Conservation (phyloP, 2,888 invertebrate species). For the Caenorhabditis macrosperma region DNA sequence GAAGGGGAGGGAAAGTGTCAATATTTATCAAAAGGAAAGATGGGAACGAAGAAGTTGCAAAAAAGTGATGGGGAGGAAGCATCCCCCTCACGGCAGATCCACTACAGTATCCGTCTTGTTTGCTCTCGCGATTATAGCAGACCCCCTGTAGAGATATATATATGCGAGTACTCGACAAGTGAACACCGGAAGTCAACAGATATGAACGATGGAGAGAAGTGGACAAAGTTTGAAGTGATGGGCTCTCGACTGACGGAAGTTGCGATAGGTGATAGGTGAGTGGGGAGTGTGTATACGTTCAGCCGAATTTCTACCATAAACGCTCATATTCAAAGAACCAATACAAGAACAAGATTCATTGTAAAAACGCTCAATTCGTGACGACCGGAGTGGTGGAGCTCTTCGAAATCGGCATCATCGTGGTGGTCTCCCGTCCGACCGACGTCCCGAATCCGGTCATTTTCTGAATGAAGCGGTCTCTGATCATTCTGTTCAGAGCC, state of each 20-base stretch:
- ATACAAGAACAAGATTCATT: background rate
- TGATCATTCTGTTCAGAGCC: constrained; percentile 47
- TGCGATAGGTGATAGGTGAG: background rate
- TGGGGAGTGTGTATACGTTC: background rate
- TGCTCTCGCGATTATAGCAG: constrained; percentile 30
- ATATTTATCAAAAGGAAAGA: constrained; percentile 27
- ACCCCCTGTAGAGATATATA: constrained; percentile 6
- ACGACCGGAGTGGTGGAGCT: constrained; percentile 4
- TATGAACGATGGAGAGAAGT: constrained; percentile 22
- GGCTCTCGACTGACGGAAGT: constrained; percentile 44
- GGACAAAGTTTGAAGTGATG: constrained; percentile 38
- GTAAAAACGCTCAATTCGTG: constrained; percentile 11
- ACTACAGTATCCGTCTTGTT: constrained; percentile 17
- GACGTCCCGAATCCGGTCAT: constrained; percentile 7
- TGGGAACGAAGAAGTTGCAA: background rate
- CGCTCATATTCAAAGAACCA: too few species aligned
- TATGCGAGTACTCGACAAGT: constrained; percentile 32
- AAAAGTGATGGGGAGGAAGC: background rate
- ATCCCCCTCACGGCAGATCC: background rate
- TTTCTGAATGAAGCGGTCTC: constrained; percentile 22
- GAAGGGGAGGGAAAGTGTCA: constrained; percentile 22
- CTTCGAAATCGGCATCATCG: constrained; percentile 32
- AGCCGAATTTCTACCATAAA: too few species aligned
- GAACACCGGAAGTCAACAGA: constrained; percentile 51
- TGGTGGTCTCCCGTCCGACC: constrained; percentile 16